Evolutionary conservation across 2,113 vertebrate genomes (phyloP), one percentile per base, ranked within the genome.

Genomic region (Mystacornis crossleyi): DNA sequence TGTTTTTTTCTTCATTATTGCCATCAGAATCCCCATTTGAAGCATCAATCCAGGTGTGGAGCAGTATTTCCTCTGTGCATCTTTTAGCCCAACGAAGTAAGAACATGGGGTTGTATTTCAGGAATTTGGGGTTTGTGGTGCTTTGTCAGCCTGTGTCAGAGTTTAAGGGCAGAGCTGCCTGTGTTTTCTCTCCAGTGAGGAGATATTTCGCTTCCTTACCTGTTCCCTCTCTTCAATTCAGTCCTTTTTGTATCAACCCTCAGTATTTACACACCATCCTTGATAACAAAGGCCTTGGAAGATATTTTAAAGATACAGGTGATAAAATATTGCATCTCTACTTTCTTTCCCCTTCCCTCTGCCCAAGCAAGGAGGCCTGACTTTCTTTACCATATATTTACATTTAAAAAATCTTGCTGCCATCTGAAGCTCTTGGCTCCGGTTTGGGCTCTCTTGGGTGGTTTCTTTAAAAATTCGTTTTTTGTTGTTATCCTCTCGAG

Each of bases 371-470:
- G 36, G 55, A 85, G 9, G 1, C 20, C 31, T 81, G 17, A 20
- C 28, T 74, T 58, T 8, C 38, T 75, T 77, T 43, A 48, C 40
- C 71, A 18, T 26, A 9, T 64, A 78, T 88, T 90, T 83, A 70
- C 2, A 0, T 40, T 71, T 60, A 12, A 4, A 57, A 64, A 78
- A 38, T 40, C 78, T 34, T 82, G 25, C 78, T 94, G 20, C 78
- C 24, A 31, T 89, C 71, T 74, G 69, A 96, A 93, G 19, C 60
- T 81, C 25, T 24, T 94, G 75, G 67, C 72, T 94, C 64, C 47
- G 48, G 21, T 53, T 69, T 82, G 80, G 72, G 23, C 26, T 82
- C 71, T 45, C 70, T 58, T 43, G 14, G 11, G 6, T 43, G 1
- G 15, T 42, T 42, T 43, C 18, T 43, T 43, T 12, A 15, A 18